Evolutionary conservation across 2,888 invertebrate genomes (phyloP).

Genomic region (Pecten maximus): DNA sequence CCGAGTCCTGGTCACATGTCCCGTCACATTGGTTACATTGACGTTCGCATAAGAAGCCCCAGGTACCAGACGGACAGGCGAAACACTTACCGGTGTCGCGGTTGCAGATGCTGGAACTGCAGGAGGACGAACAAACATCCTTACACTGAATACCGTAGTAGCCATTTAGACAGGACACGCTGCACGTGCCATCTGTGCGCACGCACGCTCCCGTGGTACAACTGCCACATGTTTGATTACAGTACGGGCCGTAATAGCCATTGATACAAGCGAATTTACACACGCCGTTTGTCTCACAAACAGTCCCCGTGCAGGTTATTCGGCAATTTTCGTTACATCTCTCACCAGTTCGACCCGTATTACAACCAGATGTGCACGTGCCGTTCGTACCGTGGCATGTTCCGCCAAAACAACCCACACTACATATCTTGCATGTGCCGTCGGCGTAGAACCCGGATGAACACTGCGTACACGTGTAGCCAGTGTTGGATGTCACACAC

Average conservation of each 20-base stretch:
- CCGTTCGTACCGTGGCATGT: constrained; percentile 41
- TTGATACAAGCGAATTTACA: constrained; percentile 38
- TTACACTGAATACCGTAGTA: constrained; percentile 43
- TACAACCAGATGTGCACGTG: constrained; percentile 28
- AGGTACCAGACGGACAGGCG: constrained; percentile 47
- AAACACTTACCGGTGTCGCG: constrained; percentile 40
- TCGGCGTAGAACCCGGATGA: constrained; percentile 30
- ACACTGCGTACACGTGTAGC: constrained; percentile 40
- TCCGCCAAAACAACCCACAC: background rate
- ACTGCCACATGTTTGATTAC: constrained; percentile 28
- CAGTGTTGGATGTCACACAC: background rate
- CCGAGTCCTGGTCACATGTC: constrained; percentile 38
- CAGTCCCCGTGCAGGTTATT: background rate
- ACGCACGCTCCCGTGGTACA: constrained; percentile 21
- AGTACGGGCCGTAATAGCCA: constrained; percentile 40
- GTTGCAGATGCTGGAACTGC: constrained; percentile 42
- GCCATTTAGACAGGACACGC: constrained; percentile 39
- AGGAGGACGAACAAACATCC: constrained; percentile 36
- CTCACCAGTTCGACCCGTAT: constrained; percentile 24
- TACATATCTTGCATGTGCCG: background rate
- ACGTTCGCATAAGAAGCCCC: constrained; percentile 42
- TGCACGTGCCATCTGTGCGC: background rate
- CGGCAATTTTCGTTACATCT: constrained; percentile 40
- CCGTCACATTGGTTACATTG: constrained; percentile 43
- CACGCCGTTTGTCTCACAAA: constrained; percentile 40